Base-by-base conservation (phyloP, 2,113 vertebrate genomes). In the Hiodon tergisus region DNA sequence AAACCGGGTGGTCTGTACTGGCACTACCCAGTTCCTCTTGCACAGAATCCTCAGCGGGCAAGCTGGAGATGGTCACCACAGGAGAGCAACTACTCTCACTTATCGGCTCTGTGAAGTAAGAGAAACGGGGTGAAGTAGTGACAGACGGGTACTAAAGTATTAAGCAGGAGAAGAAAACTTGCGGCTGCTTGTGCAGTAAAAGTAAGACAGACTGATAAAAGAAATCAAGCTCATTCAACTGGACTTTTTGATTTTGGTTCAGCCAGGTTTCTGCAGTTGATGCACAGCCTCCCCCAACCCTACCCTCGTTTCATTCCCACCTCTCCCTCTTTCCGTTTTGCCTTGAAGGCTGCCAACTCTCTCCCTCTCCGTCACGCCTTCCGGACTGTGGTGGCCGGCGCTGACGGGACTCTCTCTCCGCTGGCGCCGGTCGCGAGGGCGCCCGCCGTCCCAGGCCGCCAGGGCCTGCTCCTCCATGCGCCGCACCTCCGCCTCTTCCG, bases 391-490 rank as follows among this genome's bases (percentile, higher is more conserved):
- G 31, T 31, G 31, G 31, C 65, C 66, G 52, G 67, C 67, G 82
- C 1, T 62, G 17, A 1, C 78, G 1, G 79, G 61, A 11, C 78
- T 71, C 8, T 82, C 80, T 31, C 73, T 77, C 68, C 76, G 76
- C 48, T 10, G 51, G 58, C 47, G 75, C 57, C 74, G 76, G 17
- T 80, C 79, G 1, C 2, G 69, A 16, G 10, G 9, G 3, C 87
- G 81, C 63, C 94, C 90, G 72, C 84, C 90, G 77, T 96, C 92
- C 96, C 96, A 98, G 51, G 90, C 94, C 73, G 92, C 94, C 81
- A 98, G 80, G 4, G 96, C 97, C 79, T 95, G 93, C 80, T 94
- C 95, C 81, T 99, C 97, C 86, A 99, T 98, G 5, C 81, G 87
- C 48, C 90, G 87, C 14, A 98, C 92, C 79, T 96, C 96, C 0